Base-by-base conservation (phyloP, 2,113 vertebrate genomes). In the Larimichthys crocea region DNA sequence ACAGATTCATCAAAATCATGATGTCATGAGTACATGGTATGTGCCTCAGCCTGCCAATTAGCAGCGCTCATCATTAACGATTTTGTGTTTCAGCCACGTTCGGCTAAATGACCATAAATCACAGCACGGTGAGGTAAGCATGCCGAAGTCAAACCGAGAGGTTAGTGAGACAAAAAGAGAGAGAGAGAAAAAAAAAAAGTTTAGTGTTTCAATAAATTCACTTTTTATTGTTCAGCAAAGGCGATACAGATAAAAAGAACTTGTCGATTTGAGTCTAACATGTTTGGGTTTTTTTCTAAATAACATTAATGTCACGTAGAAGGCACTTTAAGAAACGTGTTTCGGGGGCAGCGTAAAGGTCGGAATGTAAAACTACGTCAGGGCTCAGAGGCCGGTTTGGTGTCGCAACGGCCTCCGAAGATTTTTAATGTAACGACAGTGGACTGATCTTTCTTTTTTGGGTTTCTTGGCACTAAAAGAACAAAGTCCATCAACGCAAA, bases 201-300 rank as follows among this genome's bases (percentile, higher is more conserved):
- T 40, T 40, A 40, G 35, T 12, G 10, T 79, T 74, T 70, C 67
- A 59, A 82, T 83, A 66, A 88, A 81, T 80, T 80, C 79, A 75
- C 46, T 83, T 80, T 91, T 92, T 90, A 89, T 93, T 92, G 10
- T 84, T 89, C 77, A 88, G 75, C 68, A 77, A 76, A 65, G 79
- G 69, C 53, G 11, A 76, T 65, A 79, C 84, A 91, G 29, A 74
- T 87, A 77, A 84, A 88, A 91, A 83, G 10, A 74, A 46, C 44
- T 60, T 10, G 64, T 56, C 3, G 65, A 78, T 63, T 79, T 4
- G 3, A 35, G 53, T 49, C 55, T 78, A 53, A 76, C 22, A 62
- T 7, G 50, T 64, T 61, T 80, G 59, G 5, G 26, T 26, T 26
- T 55, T 73, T 44, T 77, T 80, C 31, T 76, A 61, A 62, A 59